Conservation (phyloP, 2,888 invertebrate genomes). For the Acrobeloides nanus region DNA sequence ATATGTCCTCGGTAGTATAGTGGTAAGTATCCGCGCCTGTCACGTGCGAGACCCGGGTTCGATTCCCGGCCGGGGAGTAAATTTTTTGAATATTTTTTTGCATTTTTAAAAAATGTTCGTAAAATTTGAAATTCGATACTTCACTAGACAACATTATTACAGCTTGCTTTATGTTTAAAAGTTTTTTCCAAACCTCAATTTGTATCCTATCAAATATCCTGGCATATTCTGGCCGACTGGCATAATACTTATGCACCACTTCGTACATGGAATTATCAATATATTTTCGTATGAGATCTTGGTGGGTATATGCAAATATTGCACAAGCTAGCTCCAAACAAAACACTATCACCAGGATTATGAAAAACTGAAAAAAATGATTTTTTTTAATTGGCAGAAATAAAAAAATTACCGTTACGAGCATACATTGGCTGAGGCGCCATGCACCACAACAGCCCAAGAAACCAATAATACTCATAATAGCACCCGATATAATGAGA, state of each 20-base stretch:
- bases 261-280: constrained; percentile 64
- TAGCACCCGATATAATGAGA: constrained; percentile 66
- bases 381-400: not conserved
- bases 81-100: too few species aligned
- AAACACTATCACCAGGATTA: constrained; percentile 69
- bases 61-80: too few species aligned
- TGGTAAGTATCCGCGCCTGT: too few species aligned
- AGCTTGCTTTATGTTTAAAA: too few species aligned
- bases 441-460: constrained; percentile 77
- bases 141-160: too few species aligned
- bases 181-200: constrained; percentile 55
- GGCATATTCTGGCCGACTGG: constrained; percentile 57
- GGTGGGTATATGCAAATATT: constrained; percentile 70
- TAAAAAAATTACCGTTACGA: constrained; percentile 65
- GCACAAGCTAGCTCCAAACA: constrained; percentile 72
- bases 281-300: constrained; percentile 62
- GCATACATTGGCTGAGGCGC: constrained; percentile 70
- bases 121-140: too few species aligned
- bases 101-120: too few species aligned
- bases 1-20: too few species aligned
- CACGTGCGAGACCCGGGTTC: too few species aligned
- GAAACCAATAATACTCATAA: constrained; percentile 70
- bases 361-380: constrained; percentile 65
- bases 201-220: constrained; percentile 67
- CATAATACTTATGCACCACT: constrained; percentile 65